These are phyloP conservation scores for Prionace glauca DNA, from an alignment of 2,797 vertebrate genomes.

Conservation along the genomic window DNA sequence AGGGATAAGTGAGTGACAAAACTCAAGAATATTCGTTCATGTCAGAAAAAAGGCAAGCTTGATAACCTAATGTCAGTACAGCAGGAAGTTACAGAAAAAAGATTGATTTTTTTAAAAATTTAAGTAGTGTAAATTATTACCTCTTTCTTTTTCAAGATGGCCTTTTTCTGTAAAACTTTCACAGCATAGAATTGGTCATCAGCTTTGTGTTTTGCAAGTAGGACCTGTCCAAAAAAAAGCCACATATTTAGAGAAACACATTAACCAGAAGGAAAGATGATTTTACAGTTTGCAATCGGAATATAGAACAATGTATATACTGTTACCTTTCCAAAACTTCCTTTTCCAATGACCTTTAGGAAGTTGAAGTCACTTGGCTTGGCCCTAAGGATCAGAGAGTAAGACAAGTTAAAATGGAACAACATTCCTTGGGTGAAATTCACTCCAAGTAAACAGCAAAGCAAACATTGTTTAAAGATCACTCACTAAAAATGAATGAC, in stretches of 20 bases:
- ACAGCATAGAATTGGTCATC: slow-evolving; percentile 95
- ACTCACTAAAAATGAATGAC: neutral
- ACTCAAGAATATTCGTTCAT: neutral
- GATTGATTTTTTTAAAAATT: too few species aligned
- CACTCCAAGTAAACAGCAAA: neutral
- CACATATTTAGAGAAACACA: slow-evolving; percentile 34
- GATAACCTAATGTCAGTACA: neutral
- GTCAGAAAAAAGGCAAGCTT: neutral
- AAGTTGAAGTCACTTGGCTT: slow-evolving; percentile 97
- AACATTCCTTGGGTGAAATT: neutral
- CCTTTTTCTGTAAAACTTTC: slow-evolving; percentile 97
- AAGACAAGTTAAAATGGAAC: neutral
- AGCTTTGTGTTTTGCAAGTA: slow-evolving; percentile 84
- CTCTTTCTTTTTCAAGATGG: slow-evolving; percentile 99
- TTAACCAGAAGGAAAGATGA: neutral
- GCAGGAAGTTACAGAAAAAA: neutral
- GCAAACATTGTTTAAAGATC: too few species aligned
- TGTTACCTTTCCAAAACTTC: slow-evolving; percentile 84
- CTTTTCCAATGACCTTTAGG: slow-evolving; percentile 96
- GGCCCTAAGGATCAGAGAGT: slow-evolving; percentile 49
- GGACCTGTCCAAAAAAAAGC: slow-evolving; percentile 60
- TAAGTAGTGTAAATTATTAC: slow-evolving; percentile 51
- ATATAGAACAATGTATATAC: neutral
- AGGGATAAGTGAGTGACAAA: neutral
- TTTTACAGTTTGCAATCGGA: neutral